Evolutionary conservation across 2,888 invertebrate genomes (phyloP), one percentile per base, ranked within the genome.

Genomic region (Gryllus longicercus): DNA sequence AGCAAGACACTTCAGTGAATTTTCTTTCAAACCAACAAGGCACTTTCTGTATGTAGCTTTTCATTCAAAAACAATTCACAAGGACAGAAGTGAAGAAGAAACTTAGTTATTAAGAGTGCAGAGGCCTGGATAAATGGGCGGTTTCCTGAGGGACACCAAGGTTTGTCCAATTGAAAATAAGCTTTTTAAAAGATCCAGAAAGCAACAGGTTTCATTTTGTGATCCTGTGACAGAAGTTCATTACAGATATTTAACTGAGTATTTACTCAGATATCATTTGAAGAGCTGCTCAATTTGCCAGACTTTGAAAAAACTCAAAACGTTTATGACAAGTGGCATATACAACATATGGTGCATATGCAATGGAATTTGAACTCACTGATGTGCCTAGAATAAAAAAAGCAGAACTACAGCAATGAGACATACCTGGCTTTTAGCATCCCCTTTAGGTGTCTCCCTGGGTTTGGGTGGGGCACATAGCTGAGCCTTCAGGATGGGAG

Each of bases 401-500:
- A 75, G 74, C 50, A 63, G 49, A 75, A 78, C 50, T 77, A 80
- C 77, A 63, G n/a, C 51, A 76, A 75, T 23, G 74, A 77, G 75
- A 88, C 88, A 89, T 90, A 91, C 91, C 90, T 90, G 90, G 88
- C 90, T 90, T 86, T 90, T 90, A 85, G 87, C 86, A 85, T 87
- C 87, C 85, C 86, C 86, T 86, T 86, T 87, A 84, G 86, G 85
- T 84, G 82, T 86, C 84, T 84, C 85, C 81, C 86, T 84, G 81
- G 87, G 88, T 87, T 90, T 90, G 81, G 91, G 90, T 83, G 93
- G 92, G 83, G 92, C 91, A 84, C 94, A 94, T 84, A 95, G 89
- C 87, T 95, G 95, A 84, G 95, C 95, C 89, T 95, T 95, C 84
- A 95, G 89, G 86, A 95, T 95, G 14, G 95, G 94, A 76, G 94